Evolutionary conservation across 1,140 invertebrate species (phyloP), one percentile per base, ranked within the genome.

Genomic region (Drosophila repletoides): DNA sequence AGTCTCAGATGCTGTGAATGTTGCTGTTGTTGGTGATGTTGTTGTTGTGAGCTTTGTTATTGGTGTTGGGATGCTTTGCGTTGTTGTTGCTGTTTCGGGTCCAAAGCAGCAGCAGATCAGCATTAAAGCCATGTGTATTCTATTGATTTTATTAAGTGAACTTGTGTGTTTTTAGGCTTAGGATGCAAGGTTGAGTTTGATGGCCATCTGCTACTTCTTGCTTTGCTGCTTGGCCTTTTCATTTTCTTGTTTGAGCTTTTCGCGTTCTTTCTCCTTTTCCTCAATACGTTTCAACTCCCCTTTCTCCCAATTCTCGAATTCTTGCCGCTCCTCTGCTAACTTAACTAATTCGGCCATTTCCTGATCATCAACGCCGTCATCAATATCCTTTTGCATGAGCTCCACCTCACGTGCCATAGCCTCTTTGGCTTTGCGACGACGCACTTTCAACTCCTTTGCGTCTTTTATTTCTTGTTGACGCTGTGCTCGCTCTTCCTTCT

Each of bases 341-440:
- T 48, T 24, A 5, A 66, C 29, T 3, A 86, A 36, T 12, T 86
- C 76, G 4, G 45, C 22, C 59, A 72, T n/a, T 36, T 86, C 76
- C 0, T n/a, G 1, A 4, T 80, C 75, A 3, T n/a, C 4, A 9
- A 80, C 22, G n/a, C 72, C 81, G 0, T 46, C 64, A 2, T 87
- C 60, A 15, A 86, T 36, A 28, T 86, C 80, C 26, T 61, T 72
- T 10, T 87, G 76, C 81, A 86, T 87, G 5, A 86, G 61, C 2
- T 68, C 81, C 17, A 80, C 64, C 56, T 84, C 80, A 5, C 76
- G 67, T 0, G 43, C 40, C 81, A 84, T 86, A n/a, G 55, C 69
- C 7, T 80, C 72, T 26, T 66, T 76, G 38, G 81, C 76, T 21
- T 43, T 21, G 2, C 81, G 81, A 6, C 80, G 80, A 0, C 81